Evolutionary conservation across 2,888 invertebrate species (phyloP), one percentile per base, ranked within the genome.

Genomic region (Chloroclysta siterata): DNA sequence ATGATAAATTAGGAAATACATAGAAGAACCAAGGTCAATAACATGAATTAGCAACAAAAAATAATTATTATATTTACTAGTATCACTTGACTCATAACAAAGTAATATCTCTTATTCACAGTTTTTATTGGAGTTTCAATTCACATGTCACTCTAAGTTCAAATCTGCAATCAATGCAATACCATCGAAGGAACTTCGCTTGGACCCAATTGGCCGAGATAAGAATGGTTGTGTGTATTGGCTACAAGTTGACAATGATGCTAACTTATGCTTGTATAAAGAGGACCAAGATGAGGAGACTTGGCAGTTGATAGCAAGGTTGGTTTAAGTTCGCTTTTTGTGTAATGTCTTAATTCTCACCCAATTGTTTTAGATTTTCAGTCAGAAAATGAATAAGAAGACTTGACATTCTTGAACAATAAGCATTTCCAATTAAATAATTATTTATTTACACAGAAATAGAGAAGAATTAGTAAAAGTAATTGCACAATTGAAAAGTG

Each of bases 201-300:
- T 97, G 58, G 95, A 97, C 76, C 99, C 99, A 0, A 93, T 99
- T 63, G 99, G 99, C 2, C 94, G 96, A 72, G 99, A 99, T 90
- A 96, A 96, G 69, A 94, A 95, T 79, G 99, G 99, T 0, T 95
- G 97, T 83, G 95, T 96, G 6, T 99, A 99, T 87, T 99, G 99
- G 99, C 95, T 96, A 77, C 97, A 99, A 78, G 94, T 97, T 61
- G 98, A 99, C 85, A 95, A 96, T 69, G 96, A 97, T 65, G 96
- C 97, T 76, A 98, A 98, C 87, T 94, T 99, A 68, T 94, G 98
- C 70, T 95, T 99, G 52, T 99, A 98, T 87, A 96, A 97, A 80
- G 99, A 99, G 88, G 98, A 99, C 82, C 95, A 97, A 72, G 99
- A 99, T 87, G 99, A 99, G 83, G 98, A 99, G 84, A 97, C 97